Base-by-base conservation (phyloP, 2,888 invertebrate genomes). In the Campoplex capitator region DNA sequence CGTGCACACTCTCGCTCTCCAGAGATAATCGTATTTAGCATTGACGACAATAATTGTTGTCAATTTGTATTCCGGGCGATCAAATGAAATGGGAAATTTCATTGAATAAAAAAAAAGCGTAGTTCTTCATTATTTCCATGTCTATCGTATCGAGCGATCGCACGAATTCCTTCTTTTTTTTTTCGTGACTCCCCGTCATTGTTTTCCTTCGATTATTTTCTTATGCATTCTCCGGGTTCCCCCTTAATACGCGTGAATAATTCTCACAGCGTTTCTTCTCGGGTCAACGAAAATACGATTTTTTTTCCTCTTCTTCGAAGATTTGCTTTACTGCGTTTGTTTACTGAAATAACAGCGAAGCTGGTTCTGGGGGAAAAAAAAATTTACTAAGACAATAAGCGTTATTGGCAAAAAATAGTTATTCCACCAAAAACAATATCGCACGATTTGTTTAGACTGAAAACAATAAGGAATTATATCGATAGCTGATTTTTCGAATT, bases 1-100 rank as follows among this genome's bases (percentile, higher is more conserved):
- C 75, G 51, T 79, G 77, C 68, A 65, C 68, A 65, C 73, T 74
- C 62, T 73, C 74, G 51, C 42, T 58, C 65, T 35, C 51, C 45
- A 68, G 80, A 84, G 80, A 84, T 84, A 84, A 82, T 78, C 84
- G 74, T 65, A 75, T 82, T 82, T 78, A 68, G 56, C 62, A 23
- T 79, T 84, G 67, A 81, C 78, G 67, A 45, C 78, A 70, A 68
- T 45, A 32, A 56, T 70, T 70, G 42, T 67, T 68, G 56, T n/a
- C 8, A 62, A 16, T 62, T 56, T 51, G 8, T 35, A 65, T 78
- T 42, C 23, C 56, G 28, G 13, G 67, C 1, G n/a, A 65, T 38
- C 56, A 28, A 11, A 6, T n/a, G 35, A 28, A 28, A 56, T 45
- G 28, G 28, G 45, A 75, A 62, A 23, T 77, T 35, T 13, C 35